A percentile compares a stretch with the other conserved stretches of the same genome.
phyloP scores from a whole-genome alignment of 2,888 invertebrate genomes.

The Papilio gigon region DNA sequence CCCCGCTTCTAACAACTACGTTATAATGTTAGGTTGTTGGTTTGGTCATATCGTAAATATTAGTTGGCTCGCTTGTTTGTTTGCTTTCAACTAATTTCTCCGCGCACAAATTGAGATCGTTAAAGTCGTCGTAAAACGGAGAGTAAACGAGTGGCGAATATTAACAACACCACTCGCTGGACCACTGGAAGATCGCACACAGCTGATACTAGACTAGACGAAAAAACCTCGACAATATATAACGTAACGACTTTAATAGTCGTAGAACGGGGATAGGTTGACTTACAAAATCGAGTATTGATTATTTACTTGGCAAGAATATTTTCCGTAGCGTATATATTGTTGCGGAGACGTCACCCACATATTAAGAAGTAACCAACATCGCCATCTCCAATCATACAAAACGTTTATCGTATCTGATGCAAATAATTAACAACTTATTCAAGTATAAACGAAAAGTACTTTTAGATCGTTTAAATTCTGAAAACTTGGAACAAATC shows the following conservation, averaged over 20 bases:
- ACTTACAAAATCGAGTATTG: no score
- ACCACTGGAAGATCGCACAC: background rate
- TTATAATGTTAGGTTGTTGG: background rate
- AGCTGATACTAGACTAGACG: background rate
- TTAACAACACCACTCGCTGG: conserved; percentile 16
- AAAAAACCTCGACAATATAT: background rate
- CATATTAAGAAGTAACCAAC: no score
- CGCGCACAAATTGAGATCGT: conserved; percentile 17
- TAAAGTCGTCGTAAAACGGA: conserved; percentile 20
- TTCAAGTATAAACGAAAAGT: background rate
- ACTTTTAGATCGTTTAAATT: background rate
- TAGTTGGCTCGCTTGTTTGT: background rate
- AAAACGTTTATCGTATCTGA: no score
- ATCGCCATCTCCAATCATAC: no score
- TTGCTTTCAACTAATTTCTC: conserved; percentile 15
- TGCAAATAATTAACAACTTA: background rate
- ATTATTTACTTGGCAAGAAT: no score
- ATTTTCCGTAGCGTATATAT: no score
- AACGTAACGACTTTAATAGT: no score
- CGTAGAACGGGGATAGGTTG: no score
- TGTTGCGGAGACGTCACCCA: no score
- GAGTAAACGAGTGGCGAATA: conserved; percentile 13
- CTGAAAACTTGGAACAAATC: background rate
- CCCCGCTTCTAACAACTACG: no score
- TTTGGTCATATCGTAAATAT: conserved; percentile 7